These are phyloP conservation scores for Amphipyra berbera DNA, from an alignment of 2,888 invertebrate species.

Conservation along the genomic window DNA sequence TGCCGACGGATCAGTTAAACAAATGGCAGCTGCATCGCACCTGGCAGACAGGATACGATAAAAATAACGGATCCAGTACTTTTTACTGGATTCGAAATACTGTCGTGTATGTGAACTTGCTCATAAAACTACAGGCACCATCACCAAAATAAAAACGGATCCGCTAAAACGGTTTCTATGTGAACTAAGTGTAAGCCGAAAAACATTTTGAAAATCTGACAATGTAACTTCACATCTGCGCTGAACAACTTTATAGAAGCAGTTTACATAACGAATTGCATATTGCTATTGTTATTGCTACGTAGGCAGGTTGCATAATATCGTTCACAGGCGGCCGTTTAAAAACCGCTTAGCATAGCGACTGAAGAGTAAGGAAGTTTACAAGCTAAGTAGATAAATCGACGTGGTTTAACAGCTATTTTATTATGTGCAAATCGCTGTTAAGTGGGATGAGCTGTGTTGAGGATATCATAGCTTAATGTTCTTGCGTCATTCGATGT, in stretches of 20 bases:
- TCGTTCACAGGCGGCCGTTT: conserved; percentile 40
- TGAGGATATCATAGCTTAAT: neutral
- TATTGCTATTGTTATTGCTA: conserved; percentile 45
- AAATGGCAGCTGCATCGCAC: too few species aligned
- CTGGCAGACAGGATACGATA: too few species aligned
- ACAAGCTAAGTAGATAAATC: conserved; percentile 16
- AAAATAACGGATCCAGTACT: too few species aligned
- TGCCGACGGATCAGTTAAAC: too few species aligned
- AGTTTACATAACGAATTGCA: conserved; percentile 47
- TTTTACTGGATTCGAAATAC: too few species aligned
- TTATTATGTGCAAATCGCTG: neutral
- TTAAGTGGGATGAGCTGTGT: neutral
- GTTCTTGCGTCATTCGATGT: neutral
- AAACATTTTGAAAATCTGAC: too few species aligned
- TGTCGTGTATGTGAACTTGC: too few species aligned
- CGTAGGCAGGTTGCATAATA: conserved; percentile 37
- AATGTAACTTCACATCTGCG: neutral
- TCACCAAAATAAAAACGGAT: too few species aligned
- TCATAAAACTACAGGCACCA: too few species aligned
- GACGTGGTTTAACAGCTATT: conserved; percentile 22
- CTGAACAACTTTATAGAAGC: conserved; percentile 14
- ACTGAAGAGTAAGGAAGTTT: conserved; percentile 40
- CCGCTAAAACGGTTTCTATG: too few species aligned
- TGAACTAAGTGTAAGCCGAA: too few species aligned
- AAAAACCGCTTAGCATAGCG: conserved; percentile 48